Evolutionary conservation across 2,888 invertebrate species (phyloP).

Genomic region (Nymphalis urticae): DNA sequence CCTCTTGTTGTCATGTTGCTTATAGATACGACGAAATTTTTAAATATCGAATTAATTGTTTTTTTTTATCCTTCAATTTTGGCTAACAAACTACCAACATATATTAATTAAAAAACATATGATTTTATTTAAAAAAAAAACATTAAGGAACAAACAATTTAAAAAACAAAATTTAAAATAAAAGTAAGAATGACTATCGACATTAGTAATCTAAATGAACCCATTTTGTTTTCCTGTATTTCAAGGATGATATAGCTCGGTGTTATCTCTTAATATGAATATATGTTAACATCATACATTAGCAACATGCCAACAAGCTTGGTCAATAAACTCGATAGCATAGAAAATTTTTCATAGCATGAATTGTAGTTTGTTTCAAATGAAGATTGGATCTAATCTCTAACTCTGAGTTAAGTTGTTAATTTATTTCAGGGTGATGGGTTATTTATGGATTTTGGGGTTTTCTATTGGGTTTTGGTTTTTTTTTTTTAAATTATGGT

Average conservation of each 20-base stretch:
- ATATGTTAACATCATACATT: not conserved
- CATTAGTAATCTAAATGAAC: too few species aligned
- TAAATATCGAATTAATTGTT: not conserved
- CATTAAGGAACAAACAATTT: too few species aligned
- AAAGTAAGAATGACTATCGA: too few species aligned
- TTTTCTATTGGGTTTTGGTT: constrained; percentile 2
- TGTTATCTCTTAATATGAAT: not conserved
- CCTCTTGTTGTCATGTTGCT: constrained; percentile 40
- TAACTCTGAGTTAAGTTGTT: constrained; percentile 30
- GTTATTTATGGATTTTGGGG: constrained; percentile 3
- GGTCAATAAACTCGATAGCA: constrained; percentile 6
- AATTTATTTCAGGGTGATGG: constrained; percentile 27
- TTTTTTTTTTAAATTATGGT: not conserved
- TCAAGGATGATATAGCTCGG: too few species aligned
- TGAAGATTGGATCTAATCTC: constrained; percentile 25
- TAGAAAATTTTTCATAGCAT: constrained; percentile 22
- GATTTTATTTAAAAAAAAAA: not conserved
- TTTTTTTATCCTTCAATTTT: not conserved
- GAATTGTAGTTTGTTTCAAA: constrained; percentile 18
- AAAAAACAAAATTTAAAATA: too few species aligned
- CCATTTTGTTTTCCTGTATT: too few species aligned
- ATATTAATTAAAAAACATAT: not conserved
- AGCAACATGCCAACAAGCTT: constrained; percentile 33
- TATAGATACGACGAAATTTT: not conserved
- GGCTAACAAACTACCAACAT: constrained; percentile 7